Evolutionary conservation across 2,797 vertebrate genomes (phyloP).

Genomic region (Natrix natrix): DNA sequence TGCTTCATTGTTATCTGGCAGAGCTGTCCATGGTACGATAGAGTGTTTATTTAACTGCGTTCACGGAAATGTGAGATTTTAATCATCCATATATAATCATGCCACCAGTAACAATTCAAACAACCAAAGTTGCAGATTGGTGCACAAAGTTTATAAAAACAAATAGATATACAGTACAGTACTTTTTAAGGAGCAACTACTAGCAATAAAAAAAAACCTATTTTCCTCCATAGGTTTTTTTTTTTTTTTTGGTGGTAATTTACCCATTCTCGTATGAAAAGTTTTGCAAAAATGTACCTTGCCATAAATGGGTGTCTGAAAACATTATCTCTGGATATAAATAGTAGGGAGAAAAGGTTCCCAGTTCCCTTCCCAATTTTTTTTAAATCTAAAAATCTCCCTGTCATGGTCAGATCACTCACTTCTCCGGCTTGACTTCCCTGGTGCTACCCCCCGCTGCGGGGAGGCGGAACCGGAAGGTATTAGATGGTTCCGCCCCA

Average conservation of each 20-base stretch:
- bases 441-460: too few relatives aligned
- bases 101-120: not conserved
- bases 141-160: not conserved
- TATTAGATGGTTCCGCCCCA: too few relatives aligned
- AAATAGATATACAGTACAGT: not conserved
- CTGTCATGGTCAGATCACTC: too few relatives aligned
- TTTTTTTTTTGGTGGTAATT: slow-evolving; percentile 53
- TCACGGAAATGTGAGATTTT: slow-evolving; percentile 9
- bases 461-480: too few relatives aligned
- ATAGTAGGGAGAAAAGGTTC: not conserved
- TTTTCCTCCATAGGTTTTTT: slow-evolving; percentile 45
- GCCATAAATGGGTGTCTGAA: slow-evolving; percentile 8
- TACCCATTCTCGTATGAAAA: slow-evolving; percentile 27
- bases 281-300: slow-evolving; percentile 38
- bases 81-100: not conserved
- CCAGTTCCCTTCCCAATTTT: not conserved
- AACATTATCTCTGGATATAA: slow-evolving; percentile 21
- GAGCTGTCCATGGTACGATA: not conserved
- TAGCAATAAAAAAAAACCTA: slow-evolving; percentile 48
- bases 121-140: not conserved
- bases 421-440: too few relatives aligned
- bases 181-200: slow-evolving; percentile 52
- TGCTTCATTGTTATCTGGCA: not conserved
- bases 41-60: not conserved
- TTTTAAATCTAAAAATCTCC: not conserved